Evolutionary conservation across 2,797 vertebrate genomes (phyloP), one percentile per base, ranked within the genome.

Genomic region (Melanotaenia maccullochi): DNA sequence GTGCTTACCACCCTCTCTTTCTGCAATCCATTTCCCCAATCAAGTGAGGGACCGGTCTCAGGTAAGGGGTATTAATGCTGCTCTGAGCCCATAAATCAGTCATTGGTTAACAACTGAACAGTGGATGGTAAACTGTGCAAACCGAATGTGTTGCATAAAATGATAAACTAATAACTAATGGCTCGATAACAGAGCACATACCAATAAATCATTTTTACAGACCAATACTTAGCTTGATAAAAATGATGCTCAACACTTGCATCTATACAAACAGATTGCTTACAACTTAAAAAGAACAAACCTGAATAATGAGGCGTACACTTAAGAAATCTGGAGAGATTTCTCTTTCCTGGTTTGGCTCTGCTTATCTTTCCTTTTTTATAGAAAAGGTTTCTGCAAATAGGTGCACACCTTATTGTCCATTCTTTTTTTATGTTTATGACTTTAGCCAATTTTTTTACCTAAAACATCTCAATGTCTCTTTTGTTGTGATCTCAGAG

Each of bases 121-220:
- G 55, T 0, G 3, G 70, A 66, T 13, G 60, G 58, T 76, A 76
- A 81, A 84, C 18, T 11, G 9, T 1, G 1, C 47, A 55, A 44
- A 38, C 3, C 60, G 40, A 74, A 60, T 11, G 60, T 36, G 36
- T 40, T 49, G 70, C 14, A 1, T 51, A 44, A 49, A 33, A 78
- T 78, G 83, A 82, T 59, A 36, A 82, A 71, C 32, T 63, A 71
- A 80, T 85, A 82, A 85, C 78, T 57, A 77, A 84, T 60, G 67
- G 65, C 61, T 79, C 65, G 49, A 58, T 67, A 75, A 76, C 33
- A 72, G 71, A 60, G 9, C 51, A 54, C 54, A 60, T 30, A 30
- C 9, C 24, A 16, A 8, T 9, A 52, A 24, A 79, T 75, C 35
- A 71, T 30, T 28, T 38, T 64, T 35, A 75, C 30, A 33, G 28